phyloP scores from a whole-genome alignment of 2,113 vertebrate species.

The Microcebus lehilahytsara region DNA sequence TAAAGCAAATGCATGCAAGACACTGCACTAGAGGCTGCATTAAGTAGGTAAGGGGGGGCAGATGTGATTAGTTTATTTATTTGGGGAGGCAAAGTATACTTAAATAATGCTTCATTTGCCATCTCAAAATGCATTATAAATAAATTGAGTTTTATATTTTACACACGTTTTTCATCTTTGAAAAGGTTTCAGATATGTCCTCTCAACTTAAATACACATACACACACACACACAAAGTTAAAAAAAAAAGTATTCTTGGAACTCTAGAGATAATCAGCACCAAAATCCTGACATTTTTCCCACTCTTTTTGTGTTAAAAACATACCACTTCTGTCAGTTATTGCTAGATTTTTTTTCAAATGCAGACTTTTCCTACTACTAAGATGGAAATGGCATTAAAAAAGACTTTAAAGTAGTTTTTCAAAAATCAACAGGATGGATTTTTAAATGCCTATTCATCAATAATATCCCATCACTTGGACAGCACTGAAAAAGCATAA shows the following conservation, averaged over 20 bases:
- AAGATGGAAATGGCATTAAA: slow-evolving; percentile 70
- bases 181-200: slow-evolving; percentile 45
- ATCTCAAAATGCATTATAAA: slow-evolving; percentile 14
- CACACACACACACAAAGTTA: background rate
- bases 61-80: background rate
- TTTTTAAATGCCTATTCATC: slow-evolving; percentile 65
- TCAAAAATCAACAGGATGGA: slow-evolving; percentile 53
- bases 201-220: slow-evolving; percentile 28
- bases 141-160: slow-evolving; percentile 38
- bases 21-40: background rate
- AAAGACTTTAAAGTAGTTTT: slow-evolving; percentile 48
- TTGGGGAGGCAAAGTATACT: background rate
- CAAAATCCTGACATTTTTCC: slow-evolving; percentile 64
- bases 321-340: slow-evolving; percentile 69
- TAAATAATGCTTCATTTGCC: background rate
- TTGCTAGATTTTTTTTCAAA: slow-evolving; percentile 31
- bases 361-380: slow-evolving; percentile 41
- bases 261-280: slow-evolving; percentile 61
- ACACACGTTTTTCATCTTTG: slow-evolving; percentile 40
- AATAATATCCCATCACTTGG: slow-evolving; percentile 44
- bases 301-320: slow-evolving; percentile 70
- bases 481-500: background rate
- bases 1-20: background rate
- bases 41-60: background rate
- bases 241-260: slow-evolving; percentile 47